Conservation (phyloP, 1,140 invertebrate genomes). For the Sycophila sp. region DNA sequence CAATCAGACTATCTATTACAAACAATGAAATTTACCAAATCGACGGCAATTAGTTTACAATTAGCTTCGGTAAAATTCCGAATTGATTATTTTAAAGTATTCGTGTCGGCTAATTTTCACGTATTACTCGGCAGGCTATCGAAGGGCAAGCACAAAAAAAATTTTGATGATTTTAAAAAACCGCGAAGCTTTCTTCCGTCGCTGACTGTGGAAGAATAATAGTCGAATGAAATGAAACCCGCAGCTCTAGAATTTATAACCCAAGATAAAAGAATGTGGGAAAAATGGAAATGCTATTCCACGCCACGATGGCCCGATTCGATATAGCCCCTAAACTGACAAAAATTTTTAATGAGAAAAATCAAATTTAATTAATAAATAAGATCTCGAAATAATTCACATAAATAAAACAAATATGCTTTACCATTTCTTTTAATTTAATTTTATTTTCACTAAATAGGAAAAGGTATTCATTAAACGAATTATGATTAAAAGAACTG, state of each 20-base stretch:
- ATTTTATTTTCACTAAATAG: no score
- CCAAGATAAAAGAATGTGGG: conserved; percentile 28
- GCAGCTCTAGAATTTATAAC: conserved; percentile 32
- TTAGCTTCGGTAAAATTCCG: not conserved
- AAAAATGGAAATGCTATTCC: conserved; percentile 31
- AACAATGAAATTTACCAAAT: no score
- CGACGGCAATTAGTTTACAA: not conserved
- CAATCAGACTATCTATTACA: no score
- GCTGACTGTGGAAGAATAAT: conserved; percentile 28
- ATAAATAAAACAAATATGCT: no score
- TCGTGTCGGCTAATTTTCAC: conserved; percentile 13
- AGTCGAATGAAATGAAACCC: conserved; percentile 17
- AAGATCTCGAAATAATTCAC: no score
- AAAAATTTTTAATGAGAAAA: not conserved
- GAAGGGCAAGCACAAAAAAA: conserved; percentile 2
- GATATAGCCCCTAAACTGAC: not conserved
- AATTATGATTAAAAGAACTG: no score
- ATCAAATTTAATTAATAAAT: no score
- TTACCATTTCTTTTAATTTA: no score
- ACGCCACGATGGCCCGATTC: not conserved
- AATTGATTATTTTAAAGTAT: not conserved
- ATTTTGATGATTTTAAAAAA: conserved; percentile 25
- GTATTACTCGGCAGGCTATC: not conserved
- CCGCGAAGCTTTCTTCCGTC: conserved; percentile 4
- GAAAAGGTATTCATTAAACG: no score